Base-by-base conservation (phyloP, 30 jellyfish, hydroid and myxozoan genomes). In the Rhopilema esculentum region DNA sequence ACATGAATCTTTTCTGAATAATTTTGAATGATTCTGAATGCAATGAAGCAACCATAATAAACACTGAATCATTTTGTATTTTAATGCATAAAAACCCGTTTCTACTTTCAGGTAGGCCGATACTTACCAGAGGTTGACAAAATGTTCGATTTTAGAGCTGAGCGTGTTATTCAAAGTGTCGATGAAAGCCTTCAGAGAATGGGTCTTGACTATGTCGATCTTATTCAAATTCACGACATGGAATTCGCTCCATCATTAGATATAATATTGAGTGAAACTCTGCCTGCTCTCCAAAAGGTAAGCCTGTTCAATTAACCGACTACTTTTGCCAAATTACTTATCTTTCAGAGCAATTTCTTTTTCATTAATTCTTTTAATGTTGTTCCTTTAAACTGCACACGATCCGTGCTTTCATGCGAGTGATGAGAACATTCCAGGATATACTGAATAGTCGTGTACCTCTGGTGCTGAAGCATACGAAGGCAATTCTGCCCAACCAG, bases 231-330 rank as follows among this genome's bases (percentile, higher is more conserved):
- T 18, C 98, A 94, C 62, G 98, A 94, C 78, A 85, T 89, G 96
- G 98, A 94, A 77, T 94, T 94, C 80, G 98, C 97, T 0, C 94
- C 96, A 21, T 92, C 98, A 0, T 26, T 94, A 31, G 97, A 94
- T 22, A 51, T 89, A 1, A 94, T 94, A 20, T 28, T 94, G 86
- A 89, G 83, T 72, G 98, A 94, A 57, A 94, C 98, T 12, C 79
- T 94, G 33, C 98, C 98, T 4, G 98, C 98, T 4, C 75, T 94
- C 33, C 93, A 93, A 31, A 80, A 84, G 96, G 98, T 93, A 53
- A 0, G 49, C 27, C 6, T 12, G 12, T 40, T 6, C 57, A 40
- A 40, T n/a, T n/a, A n/a, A n/a, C n/a, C n/a, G n/a, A n/a, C n/a
- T n/a, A n/a, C n/a, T n/a, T n/a, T n/a, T n/a, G n/a, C n/a, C n/a